Evolutionary conservation across 1,140 invertebrate genomes (phyloP).

Genomic region (Hyles vespertilio): DNA sequence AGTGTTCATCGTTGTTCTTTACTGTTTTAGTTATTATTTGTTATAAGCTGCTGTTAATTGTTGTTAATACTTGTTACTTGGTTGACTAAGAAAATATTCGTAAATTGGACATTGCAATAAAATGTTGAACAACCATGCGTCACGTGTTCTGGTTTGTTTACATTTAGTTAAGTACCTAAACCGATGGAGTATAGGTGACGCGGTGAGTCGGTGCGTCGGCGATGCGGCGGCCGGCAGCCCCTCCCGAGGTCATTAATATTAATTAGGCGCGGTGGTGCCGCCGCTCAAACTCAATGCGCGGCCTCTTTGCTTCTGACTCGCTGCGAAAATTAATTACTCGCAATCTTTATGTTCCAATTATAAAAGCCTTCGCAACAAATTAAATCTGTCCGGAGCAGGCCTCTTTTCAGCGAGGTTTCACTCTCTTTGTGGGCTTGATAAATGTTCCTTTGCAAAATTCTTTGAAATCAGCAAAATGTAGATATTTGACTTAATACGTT

Average conservation of each 20-base stretch:
- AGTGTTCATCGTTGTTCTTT: no score
- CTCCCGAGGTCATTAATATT: constrained; percentile 71
- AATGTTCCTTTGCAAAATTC: constrained; percentile 67
- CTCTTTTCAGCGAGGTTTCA: constrained; percentile 72
- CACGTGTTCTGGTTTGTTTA: no score
- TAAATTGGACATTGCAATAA: no score
- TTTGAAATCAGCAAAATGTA: constrained; percentile 64
- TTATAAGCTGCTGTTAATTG: no score
- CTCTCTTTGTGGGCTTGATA: constrained; percentile 74
- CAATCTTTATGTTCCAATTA: constrained; percentile 76
- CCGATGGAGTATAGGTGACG: no score
- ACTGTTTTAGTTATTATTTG: no score
- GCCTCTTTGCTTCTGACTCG: constrained; percentile 71
- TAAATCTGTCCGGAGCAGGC: constrained; percentile 74
- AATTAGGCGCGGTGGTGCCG: constrained; percentile 65
- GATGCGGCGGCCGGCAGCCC: constrained; percentile 31
- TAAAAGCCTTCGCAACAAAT: constrained; percentile 75
- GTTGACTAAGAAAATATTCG: no score
- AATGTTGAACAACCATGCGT: no score
- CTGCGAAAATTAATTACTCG: constrained; percentile 75
- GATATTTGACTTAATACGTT: constrained; percentile 68
- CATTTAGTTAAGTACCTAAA: no score
- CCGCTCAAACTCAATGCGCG: constrained; percentile 54
- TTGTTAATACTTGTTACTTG: no score
- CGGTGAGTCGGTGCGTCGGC: constrained; percentile 30